Conservation (phyloP, 1,140 invertebrate genomes). For the Meloidogyne floridensis region DNA sequence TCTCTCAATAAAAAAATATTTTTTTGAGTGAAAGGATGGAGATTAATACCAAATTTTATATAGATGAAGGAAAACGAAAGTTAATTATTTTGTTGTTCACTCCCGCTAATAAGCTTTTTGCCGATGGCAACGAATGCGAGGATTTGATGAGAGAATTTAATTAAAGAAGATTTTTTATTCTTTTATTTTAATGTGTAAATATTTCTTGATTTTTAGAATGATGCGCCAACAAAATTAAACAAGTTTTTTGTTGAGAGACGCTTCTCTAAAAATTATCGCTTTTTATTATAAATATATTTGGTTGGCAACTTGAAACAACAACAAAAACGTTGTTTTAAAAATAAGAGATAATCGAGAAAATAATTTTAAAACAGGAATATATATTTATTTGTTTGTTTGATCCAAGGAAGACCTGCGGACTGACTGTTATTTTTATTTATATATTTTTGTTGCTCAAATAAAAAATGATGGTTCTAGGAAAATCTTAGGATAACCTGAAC, state of each 20-base stretch:
- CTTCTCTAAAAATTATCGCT: neutral
- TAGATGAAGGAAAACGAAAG: neutral
- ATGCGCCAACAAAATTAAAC: neutral
- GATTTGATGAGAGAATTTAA: neutral
- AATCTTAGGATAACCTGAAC: too few relatives aligned
- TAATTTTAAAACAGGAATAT: too few relatives aligned
- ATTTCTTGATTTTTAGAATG: neutral
- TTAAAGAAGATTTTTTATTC: neutral
- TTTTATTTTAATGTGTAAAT: neutral
- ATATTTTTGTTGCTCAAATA: too few relatives aligned
- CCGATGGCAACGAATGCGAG: neutral
- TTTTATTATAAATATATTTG: neutral
- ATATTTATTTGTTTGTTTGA: too few relatives aligned
- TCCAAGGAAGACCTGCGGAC: too few relatives aligned
- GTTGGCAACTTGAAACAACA: neutral
- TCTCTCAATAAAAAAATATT: neutral
- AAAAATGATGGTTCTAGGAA: too few relatives aligned
- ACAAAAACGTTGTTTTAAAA: too few relatives aligned
- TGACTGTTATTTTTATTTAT: too few relatives aligned
- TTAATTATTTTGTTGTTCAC: neutral
- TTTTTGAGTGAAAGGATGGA: neutral
- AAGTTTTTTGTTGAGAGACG: neutral
- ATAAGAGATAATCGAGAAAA: too few relatives aligned
- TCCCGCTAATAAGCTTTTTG: neutral
- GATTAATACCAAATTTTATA: neutral